Evolutionary conservation across 2,113 vertebrate genomes (phyloP).

Genomic region (Chinchilla lanigera): DNA sequence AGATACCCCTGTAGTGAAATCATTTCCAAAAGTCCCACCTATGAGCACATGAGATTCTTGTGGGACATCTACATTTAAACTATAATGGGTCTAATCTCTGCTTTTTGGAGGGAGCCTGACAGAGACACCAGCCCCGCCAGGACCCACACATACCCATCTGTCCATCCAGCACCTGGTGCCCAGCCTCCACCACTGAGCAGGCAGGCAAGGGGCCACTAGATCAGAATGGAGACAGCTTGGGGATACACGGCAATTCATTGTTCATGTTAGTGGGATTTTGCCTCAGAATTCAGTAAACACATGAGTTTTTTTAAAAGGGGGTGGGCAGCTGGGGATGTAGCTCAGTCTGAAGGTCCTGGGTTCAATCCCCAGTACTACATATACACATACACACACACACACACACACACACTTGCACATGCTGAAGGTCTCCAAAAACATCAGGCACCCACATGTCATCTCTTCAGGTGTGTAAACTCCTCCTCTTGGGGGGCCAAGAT

Average conservation of each 20-base stretch:
- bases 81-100: background rate
- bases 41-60: background rate
- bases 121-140: background rate
- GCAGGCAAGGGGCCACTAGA: too few species aligned
- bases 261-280: background rate
- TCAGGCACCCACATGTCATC: background rate
- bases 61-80: background rate
- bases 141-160: background rate
- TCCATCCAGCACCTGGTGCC: background rate
- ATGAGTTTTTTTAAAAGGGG: background rate
- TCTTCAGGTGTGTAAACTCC: background rate
- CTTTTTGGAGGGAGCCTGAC: background rate
- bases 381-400: background rate
- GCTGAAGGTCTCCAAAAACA: conserved; percentile 70
- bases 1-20: background rate
- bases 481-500: background rate
- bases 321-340: background rate
- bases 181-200: accelerated
- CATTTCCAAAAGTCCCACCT: background rate
- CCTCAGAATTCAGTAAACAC: background rate
- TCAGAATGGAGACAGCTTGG: background rate
- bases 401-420: background rate
- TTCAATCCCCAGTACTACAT: background rate
- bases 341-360: background rate
- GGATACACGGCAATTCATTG: background rate